These are phyloP conservation scores for Sminthurinus signatus DNA, from an alignment of 1,140 invertebrate genomes.

Conservation along the genomic window DNA sequence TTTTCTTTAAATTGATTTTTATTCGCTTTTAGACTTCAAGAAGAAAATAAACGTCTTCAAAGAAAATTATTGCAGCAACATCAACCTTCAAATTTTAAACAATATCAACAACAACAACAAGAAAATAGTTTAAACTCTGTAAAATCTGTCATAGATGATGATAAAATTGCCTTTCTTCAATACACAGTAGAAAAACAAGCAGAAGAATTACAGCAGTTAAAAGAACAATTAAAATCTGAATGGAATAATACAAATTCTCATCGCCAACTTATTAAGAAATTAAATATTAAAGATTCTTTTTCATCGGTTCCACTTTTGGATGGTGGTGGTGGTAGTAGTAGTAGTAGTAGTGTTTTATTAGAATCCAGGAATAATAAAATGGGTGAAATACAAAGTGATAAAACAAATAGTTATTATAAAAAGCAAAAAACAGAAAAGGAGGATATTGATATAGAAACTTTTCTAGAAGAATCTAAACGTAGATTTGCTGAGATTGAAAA, in stretches of 20 bases:
- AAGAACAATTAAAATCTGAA: neutral
- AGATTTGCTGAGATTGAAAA: slow-evolving; percentile 30
- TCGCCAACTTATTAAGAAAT: too few species aligned
- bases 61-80: neutral
- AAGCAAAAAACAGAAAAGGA: neutral
- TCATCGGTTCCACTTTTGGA: too few species aligned
- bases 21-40: neutral
- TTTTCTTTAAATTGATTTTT: too few species aligned
- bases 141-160: slow-evolving; percentile 8
- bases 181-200: slow-evolving; percentile 31
- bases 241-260: too few species aligned
- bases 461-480: slow-evolving; percentile 31
- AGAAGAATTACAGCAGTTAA: slow-evolving; percentile 25
- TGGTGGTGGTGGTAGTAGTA: too few species aligned
- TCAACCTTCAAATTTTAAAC: neutral
- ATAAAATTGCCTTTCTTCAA: slow-evolving; percentile 33
- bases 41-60: slow-evolving; percentile 1
- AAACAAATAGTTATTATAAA: neutral
- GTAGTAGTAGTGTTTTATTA: too few species aligned
- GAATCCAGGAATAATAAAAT: neutral
- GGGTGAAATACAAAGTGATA: neutral
- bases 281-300: too few species aligned
- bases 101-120: neutral
- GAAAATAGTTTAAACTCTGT: neutral
- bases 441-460: slow-evolving; percentile 19